A percentile compares a stretch with the other conserved stretches of the same genome.
phyloP scores from a whole-genome alignment of 2,113 vertebrate species.

The Dromaius novaehollandiae region DNA sequence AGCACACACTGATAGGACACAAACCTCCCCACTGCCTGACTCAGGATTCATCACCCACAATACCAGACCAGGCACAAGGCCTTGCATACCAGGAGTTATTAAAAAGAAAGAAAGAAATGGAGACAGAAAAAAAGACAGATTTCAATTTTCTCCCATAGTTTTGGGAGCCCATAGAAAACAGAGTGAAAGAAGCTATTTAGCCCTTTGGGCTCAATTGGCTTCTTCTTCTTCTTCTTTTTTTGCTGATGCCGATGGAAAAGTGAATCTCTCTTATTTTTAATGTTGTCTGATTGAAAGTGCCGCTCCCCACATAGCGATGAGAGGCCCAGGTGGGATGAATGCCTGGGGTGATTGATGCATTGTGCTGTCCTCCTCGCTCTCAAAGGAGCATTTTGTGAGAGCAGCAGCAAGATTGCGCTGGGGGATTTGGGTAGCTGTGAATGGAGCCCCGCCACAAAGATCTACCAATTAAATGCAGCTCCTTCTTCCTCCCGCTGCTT shows the following conservation, averaged over 20 bases:
- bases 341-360: slow-evolving; percentile 60
- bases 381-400: slow-evolving; percentile 58
- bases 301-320: background rate
- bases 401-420: background rate
- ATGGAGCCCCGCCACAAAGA: background rate
- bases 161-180: slow-evolving; percentile 18
- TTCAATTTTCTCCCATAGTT: slow-evolving; percentile 53
- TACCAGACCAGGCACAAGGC: slow-evolving; percentile 2
- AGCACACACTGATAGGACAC: slow-evolving; percentile 41
- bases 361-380: slow-evolving; percentile 32
- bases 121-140: background rate
- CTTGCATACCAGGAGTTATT: slow-evolving; percentile 32
- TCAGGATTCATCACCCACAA: slow-evolving; percentile 41
- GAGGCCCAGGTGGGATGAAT: slow-evolving; percentile 72
- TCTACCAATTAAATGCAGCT: slow-evolving; percentile 10
- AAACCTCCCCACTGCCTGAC: slow-evolving; percentile 44
- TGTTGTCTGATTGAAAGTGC: slow-evolving; percentile 63
- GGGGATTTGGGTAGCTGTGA: background rate
- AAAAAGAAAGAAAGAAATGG: background rate
- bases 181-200: slow-evolving; percentile 55
- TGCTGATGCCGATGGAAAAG: slow-evolving; percentile 47
- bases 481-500: slow-evolving; percentile 30
- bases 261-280: slow-evolving; percentile 42
- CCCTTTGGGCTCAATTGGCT: slow-evolving; percentile 36
- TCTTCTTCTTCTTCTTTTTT: background rate